phyloP scores from a whole-genome alignment of 37 sponge, comb jelly and placozoan genomes.

The Oscarella lobularis region DNA sequence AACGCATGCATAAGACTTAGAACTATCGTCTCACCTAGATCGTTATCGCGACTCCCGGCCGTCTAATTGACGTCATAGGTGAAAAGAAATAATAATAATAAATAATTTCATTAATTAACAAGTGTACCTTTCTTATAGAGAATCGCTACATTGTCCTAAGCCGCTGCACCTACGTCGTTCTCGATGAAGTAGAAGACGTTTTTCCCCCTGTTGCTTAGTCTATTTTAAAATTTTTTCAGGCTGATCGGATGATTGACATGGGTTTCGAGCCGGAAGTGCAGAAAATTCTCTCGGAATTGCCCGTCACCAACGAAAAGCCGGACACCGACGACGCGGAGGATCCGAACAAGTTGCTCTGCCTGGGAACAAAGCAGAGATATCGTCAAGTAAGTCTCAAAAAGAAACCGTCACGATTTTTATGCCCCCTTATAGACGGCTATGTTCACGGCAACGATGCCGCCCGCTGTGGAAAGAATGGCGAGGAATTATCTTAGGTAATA shows the following conservation, averaged over 20 bases:
- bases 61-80: constrained; percentile 93
- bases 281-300: constrained; percentile 81
- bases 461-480: constrained; percentile 88
- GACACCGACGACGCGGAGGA: constrained; percentile 91
- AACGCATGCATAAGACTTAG: not conserved
- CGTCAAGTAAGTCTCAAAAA: constrained; percentile 16
- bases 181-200: constrained; percentile 71
- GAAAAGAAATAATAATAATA: not conserved
- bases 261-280: constrained; percentile 98
- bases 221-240: constrained; percentile 18
- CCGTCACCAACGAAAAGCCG: constrained; percentile 87
- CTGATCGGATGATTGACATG: constrained; percentile 98
- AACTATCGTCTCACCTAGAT: constrained; percentile 24
- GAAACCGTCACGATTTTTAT: constrained; percentile 1
- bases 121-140: constrained; percentile 20
- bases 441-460: constrained; percentile 99
- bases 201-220: not conserved
- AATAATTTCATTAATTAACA: not conserved
- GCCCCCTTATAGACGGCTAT: constrained; percentile 72
- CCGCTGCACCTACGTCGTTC: constrained; percentile 91
- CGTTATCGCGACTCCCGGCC: constrained; percentile 96
- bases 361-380: constrained; percentile 70
- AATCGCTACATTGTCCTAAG: constrained; percentile 72
- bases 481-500: constrained; percentile 62
- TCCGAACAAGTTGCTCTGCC: constrained; percentile 44